A percentile compares a stretch with the other conserved stretches of the same genome.
phyloP scores from a whole-genome alignment of 64 coral and sea anemone species.

The Hydrozoanthus tunicans region DNA sequence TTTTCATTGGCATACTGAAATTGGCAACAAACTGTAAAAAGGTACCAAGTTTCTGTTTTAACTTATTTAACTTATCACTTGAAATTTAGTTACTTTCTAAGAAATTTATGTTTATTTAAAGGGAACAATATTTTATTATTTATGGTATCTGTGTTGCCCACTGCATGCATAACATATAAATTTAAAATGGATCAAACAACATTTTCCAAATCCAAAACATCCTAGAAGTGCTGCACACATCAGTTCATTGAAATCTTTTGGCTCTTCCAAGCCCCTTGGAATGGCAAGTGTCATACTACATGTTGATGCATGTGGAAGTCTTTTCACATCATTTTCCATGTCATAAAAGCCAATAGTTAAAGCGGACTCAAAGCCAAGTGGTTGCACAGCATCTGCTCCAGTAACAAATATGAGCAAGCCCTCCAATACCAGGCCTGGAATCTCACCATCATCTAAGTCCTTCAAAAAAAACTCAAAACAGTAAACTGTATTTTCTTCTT shows the following conservation, averaged over 20 bases:
- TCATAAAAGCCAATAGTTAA: conserved; percentile 46
- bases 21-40: conserved; percentile 35
- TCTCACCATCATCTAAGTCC: conserved; percentile 28
- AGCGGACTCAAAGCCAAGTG: conserved; percentile 30
- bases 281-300: conserved; percentile 13
- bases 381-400: conserved; percentile 45
- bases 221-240: conserved; percentile 19
- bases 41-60: conserved; percentile 28
- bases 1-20: conserved; percentile 16
- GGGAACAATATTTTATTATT: conserved; percentile 29
- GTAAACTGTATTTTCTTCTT: conserved; percentile 43
- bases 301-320: conserved; percentile 44
- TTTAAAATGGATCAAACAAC: conserved; percentile 24
- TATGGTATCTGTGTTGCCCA: neutral
- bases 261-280: conserved; percentile 4
- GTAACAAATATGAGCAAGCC: conserved; percentile 45
- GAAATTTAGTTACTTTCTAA: conserved; percentile 36
- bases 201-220: conserved; percentile 39
- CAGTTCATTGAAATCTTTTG: conserved; percentile 28
- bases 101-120: neutral
- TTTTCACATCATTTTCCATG: conserved; percentile 50
- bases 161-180: neutral
- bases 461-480: conserved; percentile 41
- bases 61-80: conserved; percentile 13
- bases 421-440: conserved; percentile 41